A percentile compares a stretch with the other conserved stretches of the same genome.
phyloP scores from a whole-genome alignment of 2,113 vertebrate genomes.

The Dryoscopus gambensis region DNA sequence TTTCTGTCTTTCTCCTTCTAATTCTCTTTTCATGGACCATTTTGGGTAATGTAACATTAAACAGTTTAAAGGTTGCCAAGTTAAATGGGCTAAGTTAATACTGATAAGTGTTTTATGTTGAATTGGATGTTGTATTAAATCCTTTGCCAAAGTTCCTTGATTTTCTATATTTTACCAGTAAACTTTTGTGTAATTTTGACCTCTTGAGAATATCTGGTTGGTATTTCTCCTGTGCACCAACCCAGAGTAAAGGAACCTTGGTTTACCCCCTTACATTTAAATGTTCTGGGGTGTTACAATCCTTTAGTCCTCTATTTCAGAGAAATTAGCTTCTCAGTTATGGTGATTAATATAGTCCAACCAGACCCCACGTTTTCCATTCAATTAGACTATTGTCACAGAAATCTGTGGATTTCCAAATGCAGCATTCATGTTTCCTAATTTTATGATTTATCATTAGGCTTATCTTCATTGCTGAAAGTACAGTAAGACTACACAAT shows the following conservation, averaged over 20 bases:
- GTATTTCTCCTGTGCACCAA: not conserved
- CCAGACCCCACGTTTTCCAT: not conserved
- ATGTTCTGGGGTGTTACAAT: not conserved
- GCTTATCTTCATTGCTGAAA: not conserved
- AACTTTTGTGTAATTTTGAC: not conserved
- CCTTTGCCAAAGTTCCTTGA: not conserved
- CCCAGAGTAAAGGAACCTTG: not conserved
- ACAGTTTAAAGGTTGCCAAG: not conserved
- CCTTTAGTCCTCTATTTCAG: too few species aligned
- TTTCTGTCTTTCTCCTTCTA: not conserved
- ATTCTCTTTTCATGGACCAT: not conserved
- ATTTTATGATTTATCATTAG: not conserved
- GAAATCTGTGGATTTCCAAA: not conserved
- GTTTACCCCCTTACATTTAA: not conserved
- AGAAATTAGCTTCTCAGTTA: not conserved
- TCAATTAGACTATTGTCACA: not conserved
- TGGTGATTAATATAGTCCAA: not conserved
- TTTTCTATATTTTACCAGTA: not conserved
- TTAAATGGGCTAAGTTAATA: not conserved
- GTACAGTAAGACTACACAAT: not conserved
- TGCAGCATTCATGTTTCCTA: not conserved
- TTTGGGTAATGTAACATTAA: not conserved
- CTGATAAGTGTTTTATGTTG: not conserved
- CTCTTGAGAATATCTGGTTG: too few species aligned
- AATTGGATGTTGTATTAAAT: not conserved